Evolutionary conservation across 2,113 vertebrate genomes (phyloP), one percentile per base, ranked within the genome.

Genomic region (Python bivittatus): DNA sequence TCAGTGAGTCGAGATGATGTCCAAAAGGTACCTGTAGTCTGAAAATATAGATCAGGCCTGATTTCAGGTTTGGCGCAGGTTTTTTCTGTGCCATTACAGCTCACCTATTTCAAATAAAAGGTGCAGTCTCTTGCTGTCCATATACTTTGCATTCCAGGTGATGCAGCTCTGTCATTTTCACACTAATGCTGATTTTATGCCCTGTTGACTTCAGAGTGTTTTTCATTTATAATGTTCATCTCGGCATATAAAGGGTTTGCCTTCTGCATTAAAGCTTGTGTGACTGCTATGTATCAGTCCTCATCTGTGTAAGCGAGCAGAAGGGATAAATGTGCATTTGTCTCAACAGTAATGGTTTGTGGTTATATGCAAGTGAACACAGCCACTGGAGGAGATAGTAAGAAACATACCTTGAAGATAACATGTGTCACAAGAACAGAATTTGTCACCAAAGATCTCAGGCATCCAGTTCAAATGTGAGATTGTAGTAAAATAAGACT

Each of bases 181-280:
- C 0, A 0, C 91, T 96, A 97, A 96, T 95, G 93, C 90, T 95
- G 94, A 97, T 97, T 97, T 97, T 96, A 95, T 96, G 96, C 94
- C 95, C 96, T 96, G 92, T 95, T 97, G 93, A 88, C 93, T 96
- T 94, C 93, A 57, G 93, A 93, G 94, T 94, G 13, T 29, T 84
- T 92, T 94, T 48, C 94, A 94, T 96, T 95, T 93, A 0, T 96
- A 96, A 86, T 87, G 57, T 92, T 96, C 94, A 90, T 88, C 84
- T 94, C 91, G 54, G 95, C 94, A 96, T 94, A 95, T 96, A 97
- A 96, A 94, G 94, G 88, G 89, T 93, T 90, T 91, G 94, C 33
- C 93, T 91, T 95, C 93, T 0, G 0, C 94, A 93, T 84, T 23
- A 72, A 64, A 87, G 61, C 25, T 57, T 79, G 13, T 64, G 33